phyloP scores from a whole-genome alignment of 2,888 invertebrate genomes.

The Itoplectis maculator region DNA sequence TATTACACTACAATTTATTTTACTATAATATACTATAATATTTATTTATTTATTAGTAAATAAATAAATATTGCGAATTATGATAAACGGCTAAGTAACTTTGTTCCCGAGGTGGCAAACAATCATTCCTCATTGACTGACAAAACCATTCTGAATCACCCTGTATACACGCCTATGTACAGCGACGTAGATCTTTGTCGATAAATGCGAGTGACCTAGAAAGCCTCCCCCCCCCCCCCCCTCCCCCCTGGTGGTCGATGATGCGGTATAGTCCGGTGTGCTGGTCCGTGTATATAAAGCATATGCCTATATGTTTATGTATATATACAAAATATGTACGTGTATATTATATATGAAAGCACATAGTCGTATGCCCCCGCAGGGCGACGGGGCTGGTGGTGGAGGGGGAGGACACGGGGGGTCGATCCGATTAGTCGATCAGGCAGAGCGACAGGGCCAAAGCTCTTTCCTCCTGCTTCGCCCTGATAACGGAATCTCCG shows the following conservation, averaged over 20 bases:
- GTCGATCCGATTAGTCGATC: constrained; percentile 64
- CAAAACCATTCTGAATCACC: not conserved
- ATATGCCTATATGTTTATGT: constrained; percentile 4
- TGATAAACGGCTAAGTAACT: too few species aligned
- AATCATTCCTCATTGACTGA: not conserved
- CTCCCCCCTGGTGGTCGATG: constrained; percentile 54
- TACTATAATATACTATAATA: too few species aligned
- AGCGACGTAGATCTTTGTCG: constrained; percentile 26
- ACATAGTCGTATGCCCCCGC: constrained; percentile 41
- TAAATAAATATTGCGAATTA: too few species aligned
- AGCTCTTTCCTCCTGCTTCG: constrained; percentile 49
- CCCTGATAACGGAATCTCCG: constrained; percentile 61
- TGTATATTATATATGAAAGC: not conserved
- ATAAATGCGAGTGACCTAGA: constrained; percentile 58
- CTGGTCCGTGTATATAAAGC: not conserved
- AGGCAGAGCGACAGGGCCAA: constrained; percentile 43
- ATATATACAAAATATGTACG: constrained; percentile 12
- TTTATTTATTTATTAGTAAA: too few species aligned
- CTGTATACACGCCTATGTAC: not conserved
- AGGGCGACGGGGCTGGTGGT: constrained; percentile 26
- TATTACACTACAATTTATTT: too few species aligned
- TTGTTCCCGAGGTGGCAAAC: too few species aligned
- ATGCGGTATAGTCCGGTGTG: not conserved
- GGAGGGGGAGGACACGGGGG: constrained; percentile 34
- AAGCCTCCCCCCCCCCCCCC: too few species aligned